phyloP scores from a whole-genome alignment of 2,797 vertebrate species.

The Discoglossus pictus region DNA sequence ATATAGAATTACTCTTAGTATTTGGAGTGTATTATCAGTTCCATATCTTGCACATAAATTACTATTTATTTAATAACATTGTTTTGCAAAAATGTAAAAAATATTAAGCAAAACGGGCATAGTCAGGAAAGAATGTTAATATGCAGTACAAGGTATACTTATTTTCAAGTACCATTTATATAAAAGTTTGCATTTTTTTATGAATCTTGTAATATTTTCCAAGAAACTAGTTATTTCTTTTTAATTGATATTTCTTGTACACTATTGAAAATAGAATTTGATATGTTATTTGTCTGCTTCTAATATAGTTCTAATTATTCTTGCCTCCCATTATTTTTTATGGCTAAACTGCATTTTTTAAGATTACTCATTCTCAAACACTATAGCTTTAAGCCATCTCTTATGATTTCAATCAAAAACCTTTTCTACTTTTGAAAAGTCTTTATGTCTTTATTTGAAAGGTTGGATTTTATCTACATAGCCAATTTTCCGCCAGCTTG shows the following conservation, averaged over 20 bases:
- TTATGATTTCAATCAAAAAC: conserved; percentile 20
- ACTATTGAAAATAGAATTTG: not conserved
- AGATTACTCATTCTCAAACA: conserved; percentile 1
- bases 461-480: conserved; percentile 29
- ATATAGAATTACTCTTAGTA: too few species aligned
- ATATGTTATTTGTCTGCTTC: conserved; percentile 20
- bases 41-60: too few species aligned
- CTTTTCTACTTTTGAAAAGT: conserved; percentile 10
- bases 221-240: not conserved
- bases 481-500: conserved; percentile 12
- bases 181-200: too few species aligned
- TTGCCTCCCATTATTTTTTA: conserved; percentile 41
- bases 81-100: too few species aligned
- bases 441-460: conserved; percentile 17
- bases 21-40: too few species aligned
- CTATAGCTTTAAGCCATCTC: conserved; percentile 14
- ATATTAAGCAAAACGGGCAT: too few species aligned
- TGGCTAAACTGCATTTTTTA: conserved; percentile 16
- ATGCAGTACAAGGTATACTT: too few species aligned
- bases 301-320: conserved; percentile 38
- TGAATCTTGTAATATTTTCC: too few species aligned
- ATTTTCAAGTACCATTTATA: too few species aligned
- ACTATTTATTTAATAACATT: too few species aligned
- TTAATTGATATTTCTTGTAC: not conserved
- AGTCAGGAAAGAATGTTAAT: too few species aligned